phyloP scores from a whole-genome alignment of 2,888 invertebrate genomes.

The Sphecodes monilicornis region DNA sequence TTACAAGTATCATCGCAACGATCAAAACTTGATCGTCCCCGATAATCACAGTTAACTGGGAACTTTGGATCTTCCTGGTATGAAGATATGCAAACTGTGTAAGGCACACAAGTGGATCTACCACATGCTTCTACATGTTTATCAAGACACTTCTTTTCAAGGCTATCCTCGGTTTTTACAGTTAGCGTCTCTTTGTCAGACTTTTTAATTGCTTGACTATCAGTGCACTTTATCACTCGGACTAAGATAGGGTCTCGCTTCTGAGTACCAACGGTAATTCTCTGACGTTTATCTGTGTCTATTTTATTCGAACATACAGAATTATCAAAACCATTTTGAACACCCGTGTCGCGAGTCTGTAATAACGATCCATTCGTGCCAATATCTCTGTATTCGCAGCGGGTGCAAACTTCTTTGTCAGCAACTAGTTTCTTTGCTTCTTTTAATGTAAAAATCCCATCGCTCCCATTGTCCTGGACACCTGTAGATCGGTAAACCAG shows the following conservation, averaged over 20 bases:
- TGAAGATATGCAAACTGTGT: neutral
- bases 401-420: conserved; percentile 35
- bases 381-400: conserved; percentile 27
- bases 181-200: conserved; percentile 49
- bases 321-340: conserved; percentile 25
- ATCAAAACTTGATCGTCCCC: neutral
- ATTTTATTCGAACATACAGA: conserved; percentile 4
- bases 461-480: neutral
- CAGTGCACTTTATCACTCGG: conserved; percentile 50
- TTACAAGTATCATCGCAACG: conserved; percentile 37
- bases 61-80: conserved; percentile 3
- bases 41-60: neutral
- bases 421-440: neutral
- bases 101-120: conserved; percentile 25
- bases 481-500: neutral
- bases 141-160: conserved; percentile 3
- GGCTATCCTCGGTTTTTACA: neutral
- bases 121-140: conserved; percentile 28
- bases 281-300: neutral
- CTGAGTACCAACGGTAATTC: conserved; percentile 53
- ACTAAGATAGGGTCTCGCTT: conserved; percentile 63
- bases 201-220: conserved; percentile 17
- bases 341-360: conserved; percentile 23
- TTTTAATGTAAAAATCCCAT: neutral
- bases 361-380: conserved; percentile 31